These are phyloP conservation scores for Microtus oregoni DNA, from an alignment of 2,113 vertebrate genomes.

Conservation along the genomic window DNA sequence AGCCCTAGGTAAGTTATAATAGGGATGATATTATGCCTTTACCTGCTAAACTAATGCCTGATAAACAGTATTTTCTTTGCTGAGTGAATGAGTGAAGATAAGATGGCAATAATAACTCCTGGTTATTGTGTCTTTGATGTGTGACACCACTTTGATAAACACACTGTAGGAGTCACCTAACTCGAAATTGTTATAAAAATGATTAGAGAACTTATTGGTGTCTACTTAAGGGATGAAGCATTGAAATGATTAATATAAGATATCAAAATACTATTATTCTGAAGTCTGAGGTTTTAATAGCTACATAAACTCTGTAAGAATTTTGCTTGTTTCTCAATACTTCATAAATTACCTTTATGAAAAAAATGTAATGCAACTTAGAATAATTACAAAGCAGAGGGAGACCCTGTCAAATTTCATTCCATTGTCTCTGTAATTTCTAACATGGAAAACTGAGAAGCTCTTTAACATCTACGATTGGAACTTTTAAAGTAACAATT, in stretches of 20 bases:
- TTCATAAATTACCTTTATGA: background rate
- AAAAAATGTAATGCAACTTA: too few species aligned
- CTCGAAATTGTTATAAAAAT: background rate
- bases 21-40: background rate
- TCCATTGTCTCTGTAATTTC: too few species aligned
- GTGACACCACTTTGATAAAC: background rate
- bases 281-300: background rate
- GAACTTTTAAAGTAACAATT: too few species aligned
- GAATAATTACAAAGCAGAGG: too few species aligned
- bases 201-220: background rate
- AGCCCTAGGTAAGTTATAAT: background rate
- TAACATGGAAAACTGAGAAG: too few species aligned
- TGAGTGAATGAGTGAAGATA: background rate
- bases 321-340: background rate
- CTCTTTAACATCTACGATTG: too few species aligned
- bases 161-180: background rate
- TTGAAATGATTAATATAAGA: background rate
- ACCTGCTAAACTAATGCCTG: background rate
- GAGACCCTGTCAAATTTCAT: too few species aligned
- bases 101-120: background rate
- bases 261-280: background rate
- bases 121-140: background rate
- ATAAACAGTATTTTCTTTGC: background rate
- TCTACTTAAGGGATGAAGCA: background rate
- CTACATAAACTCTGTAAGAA: background rate